Base-by-base conservation (phyloP, 2,113 vertebrate species). In the Parus major region DNA sequence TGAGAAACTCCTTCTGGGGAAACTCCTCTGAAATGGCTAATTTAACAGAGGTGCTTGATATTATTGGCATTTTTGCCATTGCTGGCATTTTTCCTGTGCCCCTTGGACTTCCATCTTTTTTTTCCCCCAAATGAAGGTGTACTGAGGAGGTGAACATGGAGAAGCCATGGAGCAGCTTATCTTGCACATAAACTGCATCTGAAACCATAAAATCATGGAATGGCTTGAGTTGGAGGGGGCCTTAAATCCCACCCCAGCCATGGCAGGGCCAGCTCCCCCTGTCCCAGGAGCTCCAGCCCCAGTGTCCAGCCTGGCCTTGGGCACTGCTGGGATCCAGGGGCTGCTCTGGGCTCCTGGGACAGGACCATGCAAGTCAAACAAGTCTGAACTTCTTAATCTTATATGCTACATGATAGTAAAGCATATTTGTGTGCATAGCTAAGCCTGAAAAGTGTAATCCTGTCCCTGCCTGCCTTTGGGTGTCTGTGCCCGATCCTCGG, bases 61-160 rank as follows among this genome's bases (percentile, higher is more conserved):
- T 11, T 20, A 33, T 33, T 33, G 46, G 14, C 14, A 4, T 77
- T 68, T 50, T 31, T 68, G 31, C 17, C 21, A 35, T 13, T 76
- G 61, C 17, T 59, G 31, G 13, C 16, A 27, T 86, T 76, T 80
- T 63, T 10, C 29, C 33, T 77, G 24, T 82, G 27, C 17, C 33
- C 56, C 78, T 61, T 60, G 55, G 29, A 28, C 6, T 68, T 83
- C 35, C 9, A 7, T 39, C 41, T 60, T 35, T 23, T 35, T 18
- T 86, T 84, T 49, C 33, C 70, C 70, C 25, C 15, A 33, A 1
- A 19, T 25, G 15, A 61, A n/a, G 31, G 27, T 19, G 1, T 42
- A 4, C 25, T 0, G 10, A 50, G 44, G 29, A 27, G 23, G 2
- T 18, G 4, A 49, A 22, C 29, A 23, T 0, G 0, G 21, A 33